A percentile compares a stretch with the other conserved stretches of the same genome.
Evolutionary conservation across 92 coral and sea anemone species (phyloP).

Genomic region (Zoanthus sansibaricus): DNA sequence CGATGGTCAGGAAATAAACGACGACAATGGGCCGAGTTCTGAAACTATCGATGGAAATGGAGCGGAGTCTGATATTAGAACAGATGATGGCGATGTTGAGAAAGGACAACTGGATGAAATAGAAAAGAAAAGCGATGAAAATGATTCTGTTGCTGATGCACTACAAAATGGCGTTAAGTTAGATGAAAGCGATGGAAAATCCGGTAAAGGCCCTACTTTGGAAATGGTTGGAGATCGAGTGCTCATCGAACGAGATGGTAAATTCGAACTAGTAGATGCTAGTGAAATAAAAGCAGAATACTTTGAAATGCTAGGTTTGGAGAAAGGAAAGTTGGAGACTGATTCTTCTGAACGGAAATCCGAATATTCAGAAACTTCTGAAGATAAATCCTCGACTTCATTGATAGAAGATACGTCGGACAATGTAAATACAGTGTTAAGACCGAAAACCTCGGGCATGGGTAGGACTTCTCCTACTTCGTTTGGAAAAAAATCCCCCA

Average conservation of each 20-base stretch:
- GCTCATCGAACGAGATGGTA: conserved; percentile 94
- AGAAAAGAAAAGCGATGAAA: conserved; percentile 33
- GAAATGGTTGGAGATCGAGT: conserved; percentile 95
- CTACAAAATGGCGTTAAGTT: conserved; percentile 70
- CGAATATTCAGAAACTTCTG: conserved; percentile 31
- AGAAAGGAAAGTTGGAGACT: conserved; percentile 48
- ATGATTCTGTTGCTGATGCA: conserved; percentile 57
- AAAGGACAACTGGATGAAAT: conserved; percentile 53
- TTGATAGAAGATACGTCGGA: conserved; percentile 2
- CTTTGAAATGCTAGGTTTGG: conserved; percentile 93
- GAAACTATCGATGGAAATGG: conserved; percentile 60
- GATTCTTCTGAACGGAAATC: conserved; percentile 35
- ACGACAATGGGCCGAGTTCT: conserved; percentile 8
- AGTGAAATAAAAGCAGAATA: conserved; percentile 98
- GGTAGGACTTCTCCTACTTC: conserved; percentile 52
- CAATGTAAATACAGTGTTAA: conserved; percentile 50
- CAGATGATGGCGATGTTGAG: conserved; percentile 37
- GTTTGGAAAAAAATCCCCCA: conserved; percentile 35
- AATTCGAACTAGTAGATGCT: conserved; percentile 97
- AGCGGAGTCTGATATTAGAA: conserved; percentile 48
- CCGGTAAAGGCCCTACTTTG: conserved; percentile 63
- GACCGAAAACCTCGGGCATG: conserved; percentile 85
- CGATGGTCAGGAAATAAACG: conserved; percentile 42
- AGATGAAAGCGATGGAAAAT: conserved; percentile 19
- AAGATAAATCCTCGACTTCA: conserved; percentile 1